Evolutionary conservation across 2,113 vertebrate genomes (phyloP).

Genomic region (Scytalopus superciliaris): DNA sequence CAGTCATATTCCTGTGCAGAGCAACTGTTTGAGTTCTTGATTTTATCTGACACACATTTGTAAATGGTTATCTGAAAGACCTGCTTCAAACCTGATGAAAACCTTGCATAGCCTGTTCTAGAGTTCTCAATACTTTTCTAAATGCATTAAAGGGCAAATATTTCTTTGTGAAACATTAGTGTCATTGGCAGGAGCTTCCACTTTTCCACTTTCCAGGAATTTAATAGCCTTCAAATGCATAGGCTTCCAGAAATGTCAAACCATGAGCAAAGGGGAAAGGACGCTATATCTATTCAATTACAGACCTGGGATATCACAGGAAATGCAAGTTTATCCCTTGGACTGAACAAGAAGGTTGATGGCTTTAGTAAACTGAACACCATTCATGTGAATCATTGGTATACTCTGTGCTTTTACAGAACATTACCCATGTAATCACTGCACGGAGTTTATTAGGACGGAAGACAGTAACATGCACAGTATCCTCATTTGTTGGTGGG

Average conservation of each 20-base stretch:
- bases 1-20: not conserved
- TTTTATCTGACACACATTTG: not conserved
- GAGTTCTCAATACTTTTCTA: not conserved
- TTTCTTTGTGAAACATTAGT: not conserved
- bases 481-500: not conserved
- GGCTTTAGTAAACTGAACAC: not conserved
- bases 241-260: constrained; percentile 12
- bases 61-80: not conserved
- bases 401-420: constrained; percentile 21
- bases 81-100: not conserved
- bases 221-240: not conserved
- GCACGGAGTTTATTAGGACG: not conserved
- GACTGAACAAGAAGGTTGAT: constrained; percentile 21
- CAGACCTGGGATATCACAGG: not conserved
- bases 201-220: not conserved
- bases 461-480: not conserved
- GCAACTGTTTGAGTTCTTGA: not conserved
- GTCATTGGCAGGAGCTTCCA: not conserved
- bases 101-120: not conserved
- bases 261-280: not conserved
- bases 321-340: not conserved
- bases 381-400: not conserved
- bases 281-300: not conserved
- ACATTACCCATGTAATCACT: constrained; percentile 24
- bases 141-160: not conserved